Evolutionary conservation across 2,888 invertebrate genomes (phyloP).

Genomic region (Ectropis crepuscularia): DNA sequence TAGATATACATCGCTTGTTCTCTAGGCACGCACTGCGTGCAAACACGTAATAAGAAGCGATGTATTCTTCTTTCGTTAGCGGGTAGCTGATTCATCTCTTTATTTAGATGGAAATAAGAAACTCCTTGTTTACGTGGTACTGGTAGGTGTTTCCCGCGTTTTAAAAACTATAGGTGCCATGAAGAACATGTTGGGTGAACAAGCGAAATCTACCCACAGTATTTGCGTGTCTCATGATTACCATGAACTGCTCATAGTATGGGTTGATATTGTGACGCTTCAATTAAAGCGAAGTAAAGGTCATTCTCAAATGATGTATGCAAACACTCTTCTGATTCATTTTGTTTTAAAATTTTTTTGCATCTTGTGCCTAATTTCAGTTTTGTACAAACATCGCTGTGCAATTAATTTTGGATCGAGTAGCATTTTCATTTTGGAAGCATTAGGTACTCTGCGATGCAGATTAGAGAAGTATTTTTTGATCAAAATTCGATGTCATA

Average conservation of each 20-base stretch:
- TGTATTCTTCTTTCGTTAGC: background rate
- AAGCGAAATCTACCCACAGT: slow-evolving; percentile 14
- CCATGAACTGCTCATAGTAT: slow-evolving; percentile 37
- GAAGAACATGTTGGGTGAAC: slow-evolving; percentile 27
- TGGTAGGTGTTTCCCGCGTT: slow-evolving; percentile 54
- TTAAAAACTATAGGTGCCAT: slow-evolving; percentile 5
- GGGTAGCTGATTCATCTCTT: slow-evolving; percentile 19
- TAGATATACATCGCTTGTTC: slow-evolving; percentile 34
- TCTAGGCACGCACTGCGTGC: background rate
- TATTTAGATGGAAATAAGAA: slow-evolving; percentile 46
- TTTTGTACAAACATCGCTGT: too few species aligned
- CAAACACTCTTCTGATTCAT: slow-evolving; percentile 14
- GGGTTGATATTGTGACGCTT: slow-evolving; percentile 4
- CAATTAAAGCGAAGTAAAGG: slow-evolving; percentile 8
- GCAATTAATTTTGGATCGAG: too few species aligned
- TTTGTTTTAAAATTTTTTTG: too few species aligned
- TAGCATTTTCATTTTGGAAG: too few species aligned
- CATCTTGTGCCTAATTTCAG: too few species aligned
- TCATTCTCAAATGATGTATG: slow-evolving; percentile 2
- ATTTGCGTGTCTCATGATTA: slow-evolving; percentile 36
- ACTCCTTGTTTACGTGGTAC: slow-evolving; percentile 45
- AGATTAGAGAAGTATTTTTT: too few species aligned
- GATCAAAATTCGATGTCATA: too few species aligned
- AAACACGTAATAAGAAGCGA: background rate
- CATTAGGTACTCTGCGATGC: too few species aligned